A percentile compares a stretch with the other conserved stretches of the same genome.
phyloP scores from a whole-genome alignment of 2,113 vertebrate species.

The Cebus imitator region DNA sequence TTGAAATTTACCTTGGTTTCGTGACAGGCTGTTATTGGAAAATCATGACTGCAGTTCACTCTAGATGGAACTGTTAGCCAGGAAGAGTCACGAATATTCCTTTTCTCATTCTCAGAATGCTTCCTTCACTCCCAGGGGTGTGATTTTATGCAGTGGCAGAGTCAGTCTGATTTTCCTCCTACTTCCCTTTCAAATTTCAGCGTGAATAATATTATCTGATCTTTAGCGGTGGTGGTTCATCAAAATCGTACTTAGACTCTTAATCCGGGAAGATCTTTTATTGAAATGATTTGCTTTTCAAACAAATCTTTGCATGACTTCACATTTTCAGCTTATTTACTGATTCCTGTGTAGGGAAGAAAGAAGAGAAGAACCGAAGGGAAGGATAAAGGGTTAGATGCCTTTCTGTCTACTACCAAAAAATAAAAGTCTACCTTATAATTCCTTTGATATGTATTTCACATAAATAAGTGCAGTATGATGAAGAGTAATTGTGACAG shows the following conservation, averaged over 20 bases:
- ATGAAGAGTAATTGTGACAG: neutral
- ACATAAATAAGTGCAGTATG: neutral
- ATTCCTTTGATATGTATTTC: neutral
- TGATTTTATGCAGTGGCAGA: conserved; percentile 14
- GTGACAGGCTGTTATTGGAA: conserved; percentile 43
- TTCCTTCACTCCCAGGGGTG: neutral
- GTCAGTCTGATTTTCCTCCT: conserved; percentile 41
- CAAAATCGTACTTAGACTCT: conserved; percentile 38
- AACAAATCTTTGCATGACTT: neutral
- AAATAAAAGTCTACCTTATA: neutral
- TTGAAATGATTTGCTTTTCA: conserved; percentile 42
- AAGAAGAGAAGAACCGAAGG: neutral
- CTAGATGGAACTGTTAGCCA: neutral
- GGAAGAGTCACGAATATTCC: conserved; percentile 65
- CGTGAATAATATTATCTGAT: conserved; percentile 44
- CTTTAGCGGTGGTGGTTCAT: conserved; percentile 20
- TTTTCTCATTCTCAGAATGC: conserved; percentile 35
- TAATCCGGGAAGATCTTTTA: conserved; percentile 37
- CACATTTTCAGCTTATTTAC: neutral
- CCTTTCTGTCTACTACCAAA: neutral
- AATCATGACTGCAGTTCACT: conserved; percentile 41
- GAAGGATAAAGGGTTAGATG: neutral
- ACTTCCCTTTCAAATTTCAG: conserved; percentile 54
- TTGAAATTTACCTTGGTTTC: conserved; percentile 44
- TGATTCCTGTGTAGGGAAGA: neutral